Percentiles rank a stretch among this genome's conserved stretches.
phyloP scores from a whole-genome alignment of 2,888 invertebrate genomes.

The Polylopha cassiicola region DNA sequence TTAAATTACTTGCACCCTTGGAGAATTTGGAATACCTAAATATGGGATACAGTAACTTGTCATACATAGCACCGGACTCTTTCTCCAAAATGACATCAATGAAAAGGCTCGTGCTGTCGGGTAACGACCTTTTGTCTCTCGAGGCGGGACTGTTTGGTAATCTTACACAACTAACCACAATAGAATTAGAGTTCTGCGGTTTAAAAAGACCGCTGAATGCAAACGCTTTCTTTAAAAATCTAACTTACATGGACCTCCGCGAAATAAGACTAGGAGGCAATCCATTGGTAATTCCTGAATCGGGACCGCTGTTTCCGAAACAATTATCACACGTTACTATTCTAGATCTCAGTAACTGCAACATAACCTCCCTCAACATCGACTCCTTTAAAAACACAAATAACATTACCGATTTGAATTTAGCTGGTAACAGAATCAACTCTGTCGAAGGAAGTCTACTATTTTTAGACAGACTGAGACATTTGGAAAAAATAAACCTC shows the following conservation, averaged over 20 bases:
- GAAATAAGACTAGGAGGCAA: conserved; percentile 83
- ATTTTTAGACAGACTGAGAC: conserved; percentile 74
- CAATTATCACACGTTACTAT: conserved; percentile 80
- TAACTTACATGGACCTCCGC: conserved; percentile 79
- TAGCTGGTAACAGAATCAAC: conserved; percentile 77
- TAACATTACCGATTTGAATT: conserved; percentile 79
- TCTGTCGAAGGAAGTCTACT: conserved; percentile 66
- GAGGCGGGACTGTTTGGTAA: conserved; percentile 83
- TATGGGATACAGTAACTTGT: conserved; percentile 84
- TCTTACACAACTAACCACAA: conserved; percentile 79
- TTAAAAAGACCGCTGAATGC: conserved; percentile 80
- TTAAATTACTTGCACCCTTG: conserved; percentile 79
- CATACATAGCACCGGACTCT: conserved; percentile 79
- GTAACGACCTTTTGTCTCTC: conserved; percentile 80
- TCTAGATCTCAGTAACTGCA: conserved; percentile 82
- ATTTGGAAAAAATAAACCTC: conserved; percentile 79
- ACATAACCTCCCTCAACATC: conserved; percentile 75
- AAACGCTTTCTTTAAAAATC: conserved; percentile 81
- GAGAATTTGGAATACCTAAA: conserved; percentile 82
- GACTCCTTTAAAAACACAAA: conserved; percentile 79
- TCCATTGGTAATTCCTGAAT: conserved; percentile 78
- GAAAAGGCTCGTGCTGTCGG: conserved; percentile 81
- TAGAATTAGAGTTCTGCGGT: conserved; percentile 83
- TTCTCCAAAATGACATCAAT: conserved; percentile 83
- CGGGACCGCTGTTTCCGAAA: conserved; percentile 79